Percentiles rank a stretch among this genome's conserved stretches.
Conservation (phyloP, 2,113 vertebrate species). For the Castor canadensis region DNA sequence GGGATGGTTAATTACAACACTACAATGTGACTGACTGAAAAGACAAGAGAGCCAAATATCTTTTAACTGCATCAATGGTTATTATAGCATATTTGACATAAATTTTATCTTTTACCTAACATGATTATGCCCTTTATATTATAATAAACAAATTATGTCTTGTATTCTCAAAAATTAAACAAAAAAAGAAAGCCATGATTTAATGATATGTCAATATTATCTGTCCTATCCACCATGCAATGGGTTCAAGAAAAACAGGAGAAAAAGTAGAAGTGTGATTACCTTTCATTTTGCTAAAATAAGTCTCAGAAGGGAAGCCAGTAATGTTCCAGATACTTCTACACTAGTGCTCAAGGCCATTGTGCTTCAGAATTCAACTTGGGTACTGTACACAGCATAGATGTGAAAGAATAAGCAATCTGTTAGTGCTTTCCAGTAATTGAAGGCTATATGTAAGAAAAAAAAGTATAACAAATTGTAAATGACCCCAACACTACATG, state of each 20-base stretch:
- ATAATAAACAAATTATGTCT: not conserved
- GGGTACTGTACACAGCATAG: not conserved
- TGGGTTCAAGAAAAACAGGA: not conserved
- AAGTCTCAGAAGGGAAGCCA: not conserved
- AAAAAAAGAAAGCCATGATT: not conserved
- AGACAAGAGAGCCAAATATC: not conserved
- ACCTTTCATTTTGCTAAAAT: not conserved
- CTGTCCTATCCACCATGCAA: not conserved
- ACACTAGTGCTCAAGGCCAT: not conserved
- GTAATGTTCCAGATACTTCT: not conserved
- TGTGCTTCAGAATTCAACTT: not conserved
- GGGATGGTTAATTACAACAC: not conserved
- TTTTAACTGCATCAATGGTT: not conserved
- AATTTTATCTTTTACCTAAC: not conserved
- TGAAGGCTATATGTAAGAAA: not conserved
- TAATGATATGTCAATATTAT: not conserved
- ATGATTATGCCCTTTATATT: not conserved
- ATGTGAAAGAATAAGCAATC: not conserved
- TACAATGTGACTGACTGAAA: not conserved
- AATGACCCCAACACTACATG: not conserved
- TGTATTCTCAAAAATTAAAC: not conserved
- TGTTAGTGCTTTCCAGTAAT: not conserved
- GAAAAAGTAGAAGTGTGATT: not conserved
- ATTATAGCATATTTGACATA: not conserved
- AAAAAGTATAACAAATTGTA: not conserved